Evolutionary conservation across 1,140 invertebrate genomes (phyloP), one percentile per base, ranked within the genome.

Genomic region (Nymphalis io): DNA sequence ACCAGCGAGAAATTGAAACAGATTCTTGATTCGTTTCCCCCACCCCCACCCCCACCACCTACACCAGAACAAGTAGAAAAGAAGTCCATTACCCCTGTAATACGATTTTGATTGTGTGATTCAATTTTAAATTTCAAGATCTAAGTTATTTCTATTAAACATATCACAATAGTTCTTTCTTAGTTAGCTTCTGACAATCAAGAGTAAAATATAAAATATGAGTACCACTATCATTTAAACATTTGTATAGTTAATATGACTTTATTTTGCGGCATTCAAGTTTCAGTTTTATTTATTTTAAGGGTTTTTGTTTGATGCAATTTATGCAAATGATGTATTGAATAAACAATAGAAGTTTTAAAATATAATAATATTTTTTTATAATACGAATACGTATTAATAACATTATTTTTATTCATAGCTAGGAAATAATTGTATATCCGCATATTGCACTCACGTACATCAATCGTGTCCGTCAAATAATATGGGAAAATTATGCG

Each of bases 1-100:
- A 89, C 87, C 18, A 90, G 87, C 55, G 87, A 88, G 6, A 89
- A 88, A 71, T 63, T 90, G 40, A 81, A 77, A 39, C 58, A 79
- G 33, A 76, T 89, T 2, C 65, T 90, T 12, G 72, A 79, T 8
- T 63, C 40, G 2, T 90, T 90, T 59, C 87, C 87, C 0, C 18
- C 76, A 5, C 71, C 86, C 4, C 16, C 76, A 4, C 72, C 87
- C 2, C 85, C 85, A 0, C 68, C 81, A 0, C 80, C 83, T 2
- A 46, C 68, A 13, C 59, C 69, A 18, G 65, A 66, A 53, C 53
- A 12, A 1, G 15, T 4, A 40, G 53, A 65, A 42, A 18, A 21
- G 15, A 58, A 58, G 23, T 12, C 42, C 16, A 3, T 55, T 55
- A 27, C 20, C 21, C 51, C 51, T 55, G 51, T 55, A 55, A 55